These are phyloP conservation scores for Galaxea fascicularis DNA, from an alignment of 92 coral and sea anemone species.

Conservation along the genomic window DNA sequence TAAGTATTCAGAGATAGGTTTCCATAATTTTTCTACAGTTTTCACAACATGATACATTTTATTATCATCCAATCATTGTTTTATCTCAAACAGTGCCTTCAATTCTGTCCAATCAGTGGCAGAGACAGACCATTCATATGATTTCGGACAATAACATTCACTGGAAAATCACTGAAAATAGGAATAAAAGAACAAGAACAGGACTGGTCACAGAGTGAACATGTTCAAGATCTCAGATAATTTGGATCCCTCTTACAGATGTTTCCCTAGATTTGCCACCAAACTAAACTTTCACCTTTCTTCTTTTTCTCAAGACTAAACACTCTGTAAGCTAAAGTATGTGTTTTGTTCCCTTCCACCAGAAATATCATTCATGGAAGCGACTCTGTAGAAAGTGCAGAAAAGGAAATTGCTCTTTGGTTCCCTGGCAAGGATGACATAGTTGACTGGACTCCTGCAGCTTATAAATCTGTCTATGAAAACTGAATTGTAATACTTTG, in stretches of 20 bases:
- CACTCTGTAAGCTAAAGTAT: not conserved
- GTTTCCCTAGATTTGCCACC: not conserved
- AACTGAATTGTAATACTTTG: conserved; percentile 19
- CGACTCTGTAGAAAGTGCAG: conserved; percentile 93
- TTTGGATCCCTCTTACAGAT: not conserved
- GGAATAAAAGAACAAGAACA: no score
- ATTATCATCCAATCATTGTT: no score
- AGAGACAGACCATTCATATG: no score
- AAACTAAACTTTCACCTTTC: not conserved
- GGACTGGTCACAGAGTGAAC: no score
- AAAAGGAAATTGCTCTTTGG: conserved; percentile 92
- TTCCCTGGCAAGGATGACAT: conserved; percentile 70
- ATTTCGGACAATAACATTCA: no score
- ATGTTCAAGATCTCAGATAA: no score
- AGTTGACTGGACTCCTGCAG: conserved; percentile 86
- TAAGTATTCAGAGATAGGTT: conserved; percentile 5
- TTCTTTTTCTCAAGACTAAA: not conserved
- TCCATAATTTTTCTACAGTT: not conserved
- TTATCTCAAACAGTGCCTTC: no score
- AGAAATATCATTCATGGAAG: conserved; percentile 97
- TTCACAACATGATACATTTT: no score
- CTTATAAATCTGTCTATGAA: conserved; percentile 75
- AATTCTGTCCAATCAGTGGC: no score
- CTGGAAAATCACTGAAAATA: no score
- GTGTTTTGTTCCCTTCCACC: not conserved